Evolutionary conservation across 2,113 vertebrate genomes (phyloP), one percentile per base, ranked within the genome.

Genomic region (Potamarius usumacintae): DNA sequence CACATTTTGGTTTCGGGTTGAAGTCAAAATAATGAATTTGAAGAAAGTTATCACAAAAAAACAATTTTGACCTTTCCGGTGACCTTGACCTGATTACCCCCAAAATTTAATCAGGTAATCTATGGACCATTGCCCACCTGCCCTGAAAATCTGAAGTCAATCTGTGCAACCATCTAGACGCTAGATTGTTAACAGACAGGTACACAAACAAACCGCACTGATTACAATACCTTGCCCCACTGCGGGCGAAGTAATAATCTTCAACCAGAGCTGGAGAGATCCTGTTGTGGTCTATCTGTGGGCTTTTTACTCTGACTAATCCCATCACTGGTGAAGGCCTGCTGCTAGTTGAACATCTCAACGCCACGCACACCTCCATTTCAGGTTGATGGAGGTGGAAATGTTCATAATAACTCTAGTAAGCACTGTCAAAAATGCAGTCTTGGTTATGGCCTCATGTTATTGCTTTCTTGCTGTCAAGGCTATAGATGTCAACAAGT

Each of bases 271-370:
- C 93, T 82, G 87, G 83, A 91, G 87, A 90, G 90, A 94, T 93
- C 91, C 90, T 91, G 93, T 93, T 92, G 91, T 65, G 90, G 89
- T 90, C 91, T 88, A 90, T 93, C 93, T 87, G 0, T 1, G 81
- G 89, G 79, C 88, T 92, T 90, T 85, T 58, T 58, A 89, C 92
- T 90, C 85, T 91, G 88, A 88, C 92, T 94, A 94, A 95, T 95
- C 93, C 90, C 91, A 91, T 94, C 92, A 91, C 77, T 88, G 86
- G 87, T 86, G 92, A 90, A 72, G 34, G 30, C 63, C 76, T 58
- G 86, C 86, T 83, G 85, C 67, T 91, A 78, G 55, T 14, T 86
- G 89, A 84, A 52, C 83, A 82, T 58, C 55, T 57, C 63, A 20
- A 1, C 53, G 85, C 30, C 79, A 63, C 71, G 9, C 25, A 25